Conservation (phyloP, 2,113 vertebrate genomes). For the Perca flavescens region DNA sequence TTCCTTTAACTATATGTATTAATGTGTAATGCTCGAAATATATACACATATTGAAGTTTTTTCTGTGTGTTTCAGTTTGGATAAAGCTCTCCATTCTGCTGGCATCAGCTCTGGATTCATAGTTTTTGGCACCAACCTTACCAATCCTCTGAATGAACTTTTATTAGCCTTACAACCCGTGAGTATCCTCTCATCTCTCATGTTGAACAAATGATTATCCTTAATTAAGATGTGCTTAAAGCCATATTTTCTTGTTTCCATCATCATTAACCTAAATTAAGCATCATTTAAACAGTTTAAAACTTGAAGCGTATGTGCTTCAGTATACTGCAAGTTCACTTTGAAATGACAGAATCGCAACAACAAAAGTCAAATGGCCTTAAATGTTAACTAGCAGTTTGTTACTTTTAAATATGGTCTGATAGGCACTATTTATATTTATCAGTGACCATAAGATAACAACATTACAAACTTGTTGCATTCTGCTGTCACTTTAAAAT, state of each 20-base stretch:
- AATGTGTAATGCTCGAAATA: not conserved
- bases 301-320: slow-evolving; percentile 3
- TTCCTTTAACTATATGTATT: not conserved
- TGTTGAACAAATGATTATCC: slow-evolving; percentile 45
- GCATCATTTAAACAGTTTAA: slow-evolving; percentile 24
- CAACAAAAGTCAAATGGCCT: slow-evolving; percentile 3
- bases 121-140: slow-evolving; percentile 96
- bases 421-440: not conserved
- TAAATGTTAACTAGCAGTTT: slow-evolving; percentile 7
- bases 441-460: not conserved
- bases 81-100: slow-evolving; percentile 94
- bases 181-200: slow-evolving; percentile 79
- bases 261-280: slow-evolving; percentile 50
- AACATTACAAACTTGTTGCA: not conserved
- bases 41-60: not conserved
- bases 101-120: slow-evolving; percentile 96
- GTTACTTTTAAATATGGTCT: not conserved
- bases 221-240: slow-evolving; percentile 60
- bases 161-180: slow-evolving; percentile 94
- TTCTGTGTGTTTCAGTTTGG: slow-evolving; percentile 76
- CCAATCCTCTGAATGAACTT: slow-evolving; percentile 97
- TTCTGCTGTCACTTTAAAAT: slow-evolving; percentile 2
- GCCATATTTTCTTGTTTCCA: slow-evolving; percentile 47
- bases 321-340: slow-evolving; percentile 1
- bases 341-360: not conserved